Evolutionary conservation across 2,888 invertebrate species (phyloP).

Genomic region (Elegia similella): DNA sequence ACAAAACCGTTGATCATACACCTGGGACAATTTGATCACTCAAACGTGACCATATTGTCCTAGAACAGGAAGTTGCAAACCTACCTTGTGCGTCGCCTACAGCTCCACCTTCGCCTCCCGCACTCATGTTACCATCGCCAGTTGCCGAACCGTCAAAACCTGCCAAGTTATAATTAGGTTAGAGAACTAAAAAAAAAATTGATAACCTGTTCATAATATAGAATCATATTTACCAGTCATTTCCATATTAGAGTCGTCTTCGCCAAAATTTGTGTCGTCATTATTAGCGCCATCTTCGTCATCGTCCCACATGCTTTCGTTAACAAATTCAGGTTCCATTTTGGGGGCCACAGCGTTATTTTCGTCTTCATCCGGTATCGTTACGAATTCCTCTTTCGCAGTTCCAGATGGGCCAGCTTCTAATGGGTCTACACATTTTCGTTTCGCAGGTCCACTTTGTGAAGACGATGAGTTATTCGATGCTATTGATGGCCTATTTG

Average conservation of each 20-base stretch:
- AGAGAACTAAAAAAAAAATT: background rate
- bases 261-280: slow-evolving; percentile 84
- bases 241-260: slow-evolving; percentile 85
- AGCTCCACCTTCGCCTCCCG: slow-evolving; percentile 76
- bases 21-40: slow-evolving; percentile 28
- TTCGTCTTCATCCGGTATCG: slow-evolving; percentile 79
- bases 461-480: slow-evolving; percentile 82
- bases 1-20: slow-evolving; percentile 30
- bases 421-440: slow-evolving; percentile 82
- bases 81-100: slow-evolving; percentile 82
- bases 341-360: slow-evolving; percentile 83
- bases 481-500: slow-evolving; percentile 84
- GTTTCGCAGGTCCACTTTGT: slow-evolving; percentile 81
- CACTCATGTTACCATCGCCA: slow-evolving; percentile 76
- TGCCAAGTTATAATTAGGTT: slow-evolving; percentile 29
- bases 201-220: background rate
- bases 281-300: slow-evolving; percentile 84
- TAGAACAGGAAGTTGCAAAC: slow-evolving; percentile 52
- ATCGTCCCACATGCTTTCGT: slow-evolving; percentile 82
- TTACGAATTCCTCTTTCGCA: slow-evolving; percentile 78
- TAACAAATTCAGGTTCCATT: slow-evolving; percentile 85
- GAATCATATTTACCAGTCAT: slow-evolving; percentile 69
- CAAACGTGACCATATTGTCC: slow-evolving; percentile 29
- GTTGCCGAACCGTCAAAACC: slow-evolving; percentile 78
- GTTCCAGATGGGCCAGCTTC: slow-evolving; percentile 83